Percentiles rank a stretch among this genome's conserved stretches.
Conservation (phyloP, 1,140 invertebrate species). For the Papilio polytes region DNA sequence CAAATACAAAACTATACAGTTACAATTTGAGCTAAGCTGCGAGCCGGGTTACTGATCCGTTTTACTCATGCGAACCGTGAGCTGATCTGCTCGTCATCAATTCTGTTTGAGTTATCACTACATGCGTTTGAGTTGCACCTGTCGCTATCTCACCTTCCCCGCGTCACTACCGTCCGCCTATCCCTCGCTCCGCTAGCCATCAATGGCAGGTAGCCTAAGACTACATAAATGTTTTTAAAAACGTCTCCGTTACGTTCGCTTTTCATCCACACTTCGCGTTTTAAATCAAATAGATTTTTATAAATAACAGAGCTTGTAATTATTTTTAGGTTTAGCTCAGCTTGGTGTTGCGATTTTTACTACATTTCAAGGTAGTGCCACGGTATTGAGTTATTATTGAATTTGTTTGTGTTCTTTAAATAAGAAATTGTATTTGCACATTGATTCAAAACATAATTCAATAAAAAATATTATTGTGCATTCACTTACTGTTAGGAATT, state of each 20-base stretch:
- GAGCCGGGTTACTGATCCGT: too few species aligned
- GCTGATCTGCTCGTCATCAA: too few species aligned
- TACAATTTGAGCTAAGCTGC: too few species aligned
- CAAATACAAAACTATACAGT: too few species aligned
- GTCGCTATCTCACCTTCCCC: neutral
- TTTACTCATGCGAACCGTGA: too few species aligned
- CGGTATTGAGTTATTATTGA: too few species aligned
- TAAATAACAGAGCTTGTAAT: neutral
- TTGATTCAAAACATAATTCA: neutral
- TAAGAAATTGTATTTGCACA: neutral
- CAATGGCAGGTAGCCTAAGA: neutral
- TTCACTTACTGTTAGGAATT: constrained; percentile 68
- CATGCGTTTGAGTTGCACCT: neutral
- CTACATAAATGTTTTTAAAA: neutral
- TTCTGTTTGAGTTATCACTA: neutral
- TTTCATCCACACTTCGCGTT: neutral
- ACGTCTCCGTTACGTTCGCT: neutral
- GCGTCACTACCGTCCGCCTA: neutral
- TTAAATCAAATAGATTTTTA: neutral
- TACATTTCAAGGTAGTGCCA: too few species aligned
- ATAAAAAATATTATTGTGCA: constrained; percentile 7
- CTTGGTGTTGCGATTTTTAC: neutral
- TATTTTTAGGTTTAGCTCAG: neutral
- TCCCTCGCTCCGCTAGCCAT: neutral
- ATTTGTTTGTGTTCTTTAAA: neutral